Percentiles rank a stretch among this genome's conserved stretches.
phyloP scores from a whole-genome alignment of 2,888 invertebrate species.

The Hydroisotoma schaefferi region DNA sequence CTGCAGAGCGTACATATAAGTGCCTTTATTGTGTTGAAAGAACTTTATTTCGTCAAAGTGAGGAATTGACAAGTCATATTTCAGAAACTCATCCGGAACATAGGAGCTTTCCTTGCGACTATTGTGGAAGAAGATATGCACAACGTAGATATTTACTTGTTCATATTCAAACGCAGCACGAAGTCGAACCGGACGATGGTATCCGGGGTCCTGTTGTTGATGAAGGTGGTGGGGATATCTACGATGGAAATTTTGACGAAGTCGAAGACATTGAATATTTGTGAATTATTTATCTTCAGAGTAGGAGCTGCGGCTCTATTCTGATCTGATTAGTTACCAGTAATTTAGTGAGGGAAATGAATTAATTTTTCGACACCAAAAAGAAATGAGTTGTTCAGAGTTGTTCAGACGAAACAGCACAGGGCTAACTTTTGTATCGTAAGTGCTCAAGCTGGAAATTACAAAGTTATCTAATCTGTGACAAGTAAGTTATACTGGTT shows the following conservation, averaged over 20 bases:
- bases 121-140: constrained; percentile 9
- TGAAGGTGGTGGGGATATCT: not conserved
- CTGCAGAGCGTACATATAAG: constrained; percentile 5
- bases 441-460: too few relatives aligned
- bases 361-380: too few relatives aligned
- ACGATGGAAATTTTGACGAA: not conserved
- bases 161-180: constrained; percentile 10
- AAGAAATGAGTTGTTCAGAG: too few relatives aligned
- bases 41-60: constrained; percentile 7
- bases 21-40: constrained; percentile 10
- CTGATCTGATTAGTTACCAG: too few relatives aligned
- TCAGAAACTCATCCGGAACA: constrained; percentile 4
- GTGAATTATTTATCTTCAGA: not conserved
- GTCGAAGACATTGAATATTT: not conserved
- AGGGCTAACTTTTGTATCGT: too few relatives aligned
- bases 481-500: too few relatives aligned
- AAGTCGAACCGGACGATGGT: not conserved
- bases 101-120: constrained; percentile 6
- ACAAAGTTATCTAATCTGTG: too few relatives aligned
- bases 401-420: too few relatives aligned
- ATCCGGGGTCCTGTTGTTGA: not conserved
- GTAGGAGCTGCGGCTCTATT: not conserved
- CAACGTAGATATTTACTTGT: constrained; percentile 8
- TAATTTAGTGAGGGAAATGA: too few relatives aligned
- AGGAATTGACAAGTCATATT: constrained; percentile 4